Base-by-base conservation (phyloP, 2,113 vertebrate species). In the Alethe castanea region DNA sequence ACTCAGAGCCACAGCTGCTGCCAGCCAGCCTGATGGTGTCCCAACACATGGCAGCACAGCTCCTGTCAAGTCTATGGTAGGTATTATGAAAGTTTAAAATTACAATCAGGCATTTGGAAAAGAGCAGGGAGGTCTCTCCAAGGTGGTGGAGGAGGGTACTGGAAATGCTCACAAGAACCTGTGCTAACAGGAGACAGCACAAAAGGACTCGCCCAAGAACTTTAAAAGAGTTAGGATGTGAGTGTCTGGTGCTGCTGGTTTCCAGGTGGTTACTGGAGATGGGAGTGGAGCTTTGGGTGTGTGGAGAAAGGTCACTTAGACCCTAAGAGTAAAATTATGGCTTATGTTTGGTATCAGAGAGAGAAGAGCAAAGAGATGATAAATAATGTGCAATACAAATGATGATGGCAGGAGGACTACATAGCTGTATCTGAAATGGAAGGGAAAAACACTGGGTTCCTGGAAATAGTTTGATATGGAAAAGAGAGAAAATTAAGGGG, bases 11-110 rank as follows among this genome's bases (percentile, higher is more conserved):
- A 3, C 31, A 66, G 45, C 16, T 61, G 54, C 25, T 69, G 35
- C 12, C 29, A 52, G 42, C n/a, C 73, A 61, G 35, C 23, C 20
- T 1, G 0, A 3, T 40, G 52, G 42, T 6, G 0, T 19, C 29
- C 74, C 54, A 70, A 33, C 2, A 8, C 15, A 15, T 3, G 14
- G 50, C 19, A 77, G 15, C 14, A 12, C 35, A 74, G 24, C 29
- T 67, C 26, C 57, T 11, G 4, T 18, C 53, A 35, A 64, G 22
- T 8, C 48, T 70, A 42, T 70, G 25, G 23, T 36, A 48, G 16
- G 17, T 50, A 16, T 44, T 33, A 62, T 7, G 8, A 24, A 14
- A 78, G 4, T 48, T 69, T 61, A 86, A 72, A 86, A 81, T 50
- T 65, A 17, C 11, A 70, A 59, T 19, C 40, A 73, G 23, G 18